phyloP scores from a whole-genome alignment of 2,797 vertebrate species.

The Rhadinocentrus ornatus region DNA sequence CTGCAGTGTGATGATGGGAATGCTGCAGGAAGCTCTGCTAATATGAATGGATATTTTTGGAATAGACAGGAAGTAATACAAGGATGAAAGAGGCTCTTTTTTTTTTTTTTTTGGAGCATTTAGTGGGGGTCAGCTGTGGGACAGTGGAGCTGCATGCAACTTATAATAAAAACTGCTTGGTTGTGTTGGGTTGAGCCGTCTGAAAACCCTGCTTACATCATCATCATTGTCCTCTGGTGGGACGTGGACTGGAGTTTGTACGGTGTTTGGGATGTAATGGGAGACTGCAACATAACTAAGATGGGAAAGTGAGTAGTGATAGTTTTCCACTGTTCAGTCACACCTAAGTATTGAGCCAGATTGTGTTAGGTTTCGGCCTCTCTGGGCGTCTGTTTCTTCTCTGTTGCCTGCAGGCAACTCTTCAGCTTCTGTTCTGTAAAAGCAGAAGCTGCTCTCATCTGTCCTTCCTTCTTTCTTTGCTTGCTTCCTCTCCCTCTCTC shows the following conservation, averaged over 20 bases:
- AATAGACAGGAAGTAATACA: background rate
- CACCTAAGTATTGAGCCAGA: constrained; percentile 18
- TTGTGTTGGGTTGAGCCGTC: constrained; percentile 34
- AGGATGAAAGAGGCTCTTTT: background rate
- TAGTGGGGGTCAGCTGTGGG: constrained; percentile 51
- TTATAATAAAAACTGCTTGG: constrained; percentile 38
- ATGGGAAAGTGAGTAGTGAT: constrained; percentile 3
- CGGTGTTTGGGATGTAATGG: background rate
- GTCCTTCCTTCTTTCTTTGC: constrained; percentile 1
- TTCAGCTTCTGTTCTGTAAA: constrained; percentile 46
- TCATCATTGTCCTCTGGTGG: constrained; percentile 1
- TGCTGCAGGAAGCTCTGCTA: background rate
- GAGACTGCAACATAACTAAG: background rate
- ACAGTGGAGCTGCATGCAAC: constrained; percentile 17
- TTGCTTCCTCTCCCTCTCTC: constrained; percentile 5
- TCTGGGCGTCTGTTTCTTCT: constrained; percentile 26
- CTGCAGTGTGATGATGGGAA: background rate
- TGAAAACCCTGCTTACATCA: constrained; percentile 46
- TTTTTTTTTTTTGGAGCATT: constrained; percentile 7
- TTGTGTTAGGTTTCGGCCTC: constrained; percentile 6
- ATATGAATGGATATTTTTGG: background rate
- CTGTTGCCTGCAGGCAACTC: constrained; percentile 4
- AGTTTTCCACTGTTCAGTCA: background rate
- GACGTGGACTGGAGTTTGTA: constrained; percentile 6
- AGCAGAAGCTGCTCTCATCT: constrained; percentile 55